Base-by-base conservation (phyloP, 2,113 vertebrate genomes). In the Chaetodon trifascialis region DNA sequence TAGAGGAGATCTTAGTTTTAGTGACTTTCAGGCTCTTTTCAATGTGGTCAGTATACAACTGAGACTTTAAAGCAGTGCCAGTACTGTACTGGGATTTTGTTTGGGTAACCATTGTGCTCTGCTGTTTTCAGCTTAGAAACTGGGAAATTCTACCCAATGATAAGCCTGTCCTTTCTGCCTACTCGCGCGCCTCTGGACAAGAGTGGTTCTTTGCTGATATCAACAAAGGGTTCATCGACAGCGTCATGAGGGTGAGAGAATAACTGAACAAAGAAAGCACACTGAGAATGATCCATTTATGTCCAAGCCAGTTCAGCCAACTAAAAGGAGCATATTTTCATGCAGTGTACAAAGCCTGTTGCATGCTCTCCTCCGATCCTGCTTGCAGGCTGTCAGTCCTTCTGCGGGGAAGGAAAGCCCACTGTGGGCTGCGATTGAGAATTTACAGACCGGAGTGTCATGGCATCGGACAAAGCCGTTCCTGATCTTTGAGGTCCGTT, bases 121-220 rank as follows among this genome's bases (percentile, higher is more conserved):
- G 4, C 56, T 25, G 9, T 85, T 90, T 89, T 77, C 65, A 96
- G 95, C 76, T 96, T 59, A 49, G 92, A 80, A 92, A 92, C 60
- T 94, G 83, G 93, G 88, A 94, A 73, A 74, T 55, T 14, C 42
- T 93, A 2, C 93, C 90, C 7, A 60, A 81, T 6, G 81, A 94
- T 19, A 91, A 90, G 64, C 89, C 92, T 0, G 49, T 94, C 7
- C 2, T 95, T 4, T 88, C 94, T 58, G 60, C 81, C 30, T 94
- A 75, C 69, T 17, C 82, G 38, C 92, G 93, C 0, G 7, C 40
- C 4, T 93, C 88, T 71, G 95, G 95, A 60, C 95, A 96, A 82
- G 95, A 96, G 83, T 85, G 91, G 42, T 92, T 94, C 73, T 95
- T 75, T 62, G 69, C 81, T 12, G 91, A 95, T 47, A 14, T 96